Base-by-base conservation (phyloP, 2,888 invertebrate species). In the Litoditis marina region DNA sequence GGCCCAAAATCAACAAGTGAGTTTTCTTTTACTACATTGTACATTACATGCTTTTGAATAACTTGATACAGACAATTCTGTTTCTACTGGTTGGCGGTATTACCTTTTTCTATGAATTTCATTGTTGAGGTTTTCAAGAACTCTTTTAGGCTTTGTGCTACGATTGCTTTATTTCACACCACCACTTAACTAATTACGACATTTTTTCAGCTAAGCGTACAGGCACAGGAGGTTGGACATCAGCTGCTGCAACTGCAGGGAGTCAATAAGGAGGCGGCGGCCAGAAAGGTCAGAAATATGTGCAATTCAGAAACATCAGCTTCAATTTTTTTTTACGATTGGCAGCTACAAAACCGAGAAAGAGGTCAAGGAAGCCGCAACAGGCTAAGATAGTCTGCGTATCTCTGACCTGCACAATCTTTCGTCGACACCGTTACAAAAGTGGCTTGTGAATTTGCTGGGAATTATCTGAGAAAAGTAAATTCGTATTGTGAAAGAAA, bases 1-100 rank as follows among this genome's bases (percentile, higher is more conserved):
- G 91, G 90, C 88, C 90, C 7, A 89, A 89, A 62, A 85, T 91
- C 1, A 93, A 92, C 83, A 88, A 68, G 74, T n/a, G n/a, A n/a
- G n/a, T n/a, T n/a, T n/a, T n/a, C n/a, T n/a, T n/a, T n/a, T n/a
- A n/a, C n/a, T n/a, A n/a, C n/a, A n/a, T n/a, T n/a, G n/a, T n/a
- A n/a, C n/a, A n/a, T n/a, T n/a, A n/a, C n/a, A n/a, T n/a, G n/a
- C n/a, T n/a, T n/a, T n/a, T n/a, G n/a, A n/a, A n/a, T 74, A 11
- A 3, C 25, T 52, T 22, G 30, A 62, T n/a, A n/a, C n/a, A n/a
- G n/a, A n/a, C n/a, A n/a, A n/a, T n/a, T n/a, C n/a, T n/a, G n/a
- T n/a, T n/a, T n/a, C n/a, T n/a, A n/a, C n/a, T n/a, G n/a, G n/a
- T n/a, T n/a, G n/a, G n/a, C n/a, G n/a, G n/a, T n/a, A n/a, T n/a